A percentile compares a stretch with the other conserved stretches of the same genome.
Conservation (phyloP, 2,113 vertebrate genomes). For the Peromyscus leucopus region DNA sequence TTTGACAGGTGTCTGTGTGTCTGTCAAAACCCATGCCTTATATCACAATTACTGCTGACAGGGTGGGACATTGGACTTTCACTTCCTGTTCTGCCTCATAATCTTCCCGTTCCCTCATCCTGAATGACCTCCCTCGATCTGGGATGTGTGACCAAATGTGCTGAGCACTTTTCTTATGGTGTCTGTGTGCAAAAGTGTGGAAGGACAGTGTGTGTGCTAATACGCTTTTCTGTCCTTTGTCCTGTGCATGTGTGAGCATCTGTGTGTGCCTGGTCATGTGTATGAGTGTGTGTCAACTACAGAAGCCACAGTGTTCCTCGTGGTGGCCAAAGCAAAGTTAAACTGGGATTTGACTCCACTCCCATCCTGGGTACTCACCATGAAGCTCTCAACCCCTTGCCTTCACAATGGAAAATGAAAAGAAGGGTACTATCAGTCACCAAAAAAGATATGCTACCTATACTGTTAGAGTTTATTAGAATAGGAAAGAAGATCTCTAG, state of each 20-base stretch:
- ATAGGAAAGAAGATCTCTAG: not conserved
- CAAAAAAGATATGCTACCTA: not conserved
- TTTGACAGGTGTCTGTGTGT: slow-evolving; percentile 57
- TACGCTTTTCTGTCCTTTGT: not conserved
- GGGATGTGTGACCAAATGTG: slow-evolving; percentile 48
- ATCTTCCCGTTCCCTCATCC: slow-evolving; percentile 70
- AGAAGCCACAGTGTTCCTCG: not conserved
- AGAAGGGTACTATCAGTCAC: not conserved
- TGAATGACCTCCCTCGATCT: slow-evolving; percentile 19
- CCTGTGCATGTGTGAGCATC: too few species aligned
- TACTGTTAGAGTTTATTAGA: not conserved
- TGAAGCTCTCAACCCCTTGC: not conserved
- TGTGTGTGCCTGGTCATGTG: not conserved
- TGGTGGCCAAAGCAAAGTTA: not conserved
- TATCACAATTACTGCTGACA: slow-evolving; percentile 77
- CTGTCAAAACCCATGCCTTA: slow-evolving; percentile 62
- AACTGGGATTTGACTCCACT: not conserved
- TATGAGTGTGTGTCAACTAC: not conserved
- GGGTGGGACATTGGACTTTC: slow-evolving; percentile 49
- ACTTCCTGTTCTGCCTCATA: slow-evolving; percentile 73
- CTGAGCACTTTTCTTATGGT: slow-evolving; percentile 45
- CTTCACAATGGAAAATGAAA: not conserved
- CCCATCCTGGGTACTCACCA: not conserved
- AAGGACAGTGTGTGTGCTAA: accelerated
- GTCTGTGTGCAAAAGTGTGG: not conserved